These are phyloP conservation scores for Amaurobius ferox DNA, from an alignment of 2,888 invertebrate genomes.

Conservation along the genomic window DNA sequence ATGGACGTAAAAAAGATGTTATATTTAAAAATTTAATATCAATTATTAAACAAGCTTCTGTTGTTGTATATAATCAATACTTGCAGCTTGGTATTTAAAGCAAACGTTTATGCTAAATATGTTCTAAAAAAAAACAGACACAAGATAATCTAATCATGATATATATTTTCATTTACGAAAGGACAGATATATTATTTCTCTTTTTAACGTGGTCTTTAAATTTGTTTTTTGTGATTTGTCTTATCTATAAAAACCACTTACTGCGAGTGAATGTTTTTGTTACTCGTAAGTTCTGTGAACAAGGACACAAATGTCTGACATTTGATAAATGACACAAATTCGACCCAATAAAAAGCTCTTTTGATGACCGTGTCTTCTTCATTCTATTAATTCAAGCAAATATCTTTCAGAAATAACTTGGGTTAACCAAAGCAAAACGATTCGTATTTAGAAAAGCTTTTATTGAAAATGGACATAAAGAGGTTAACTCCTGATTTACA, in stretches of 20 bases:
- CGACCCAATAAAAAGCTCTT: not conserved
- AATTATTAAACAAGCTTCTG: too few species aligned
- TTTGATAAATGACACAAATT: conserved; percentile 10
- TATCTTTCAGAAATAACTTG: not conserved
- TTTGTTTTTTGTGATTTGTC: not conserved
- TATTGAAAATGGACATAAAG: too few species aligned
- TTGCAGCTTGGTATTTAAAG: too few species aligned
- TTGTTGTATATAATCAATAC: too few species aligned
- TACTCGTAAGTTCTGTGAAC: not conserved
- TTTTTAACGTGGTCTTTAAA: not conserved
- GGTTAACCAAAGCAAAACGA: too few species aligned
- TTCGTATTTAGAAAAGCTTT: too few species aligned
- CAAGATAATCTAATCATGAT: too few species aligned
- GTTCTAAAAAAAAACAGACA: too few species aligned
- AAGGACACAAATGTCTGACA: not conserved
- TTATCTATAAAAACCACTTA: not conserved
- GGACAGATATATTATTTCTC: not conserved
- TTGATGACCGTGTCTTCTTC: not conserved
- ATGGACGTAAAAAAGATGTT: too few species aligned
- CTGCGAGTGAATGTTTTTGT: not conserved
- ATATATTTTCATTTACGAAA: not conserved
- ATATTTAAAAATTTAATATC: too few species aligned
- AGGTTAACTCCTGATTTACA: too few species aligned
- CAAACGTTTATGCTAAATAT: too few species aligned
- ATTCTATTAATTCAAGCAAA: not conserved